Percentiles rank a stretch among this genome's conserved stretches.
Conservation (phyloP, 2,797 vertebrate genomes). For the Adrianichthys oophorus region DNA sequence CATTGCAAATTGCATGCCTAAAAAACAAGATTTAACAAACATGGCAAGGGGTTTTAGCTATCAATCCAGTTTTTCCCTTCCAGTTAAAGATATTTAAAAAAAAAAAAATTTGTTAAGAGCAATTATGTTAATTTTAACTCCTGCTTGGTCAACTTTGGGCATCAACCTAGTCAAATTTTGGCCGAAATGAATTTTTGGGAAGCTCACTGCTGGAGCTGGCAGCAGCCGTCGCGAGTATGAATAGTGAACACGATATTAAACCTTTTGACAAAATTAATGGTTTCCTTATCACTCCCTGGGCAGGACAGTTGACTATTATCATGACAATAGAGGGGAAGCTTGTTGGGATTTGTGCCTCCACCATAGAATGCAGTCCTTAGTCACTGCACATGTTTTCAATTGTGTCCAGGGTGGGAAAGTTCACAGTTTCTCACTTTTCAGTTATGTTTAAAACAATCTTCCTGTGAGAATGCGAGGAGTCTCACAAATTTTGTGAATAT, state of each 20-base stretch:
- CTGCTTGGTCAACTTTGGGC: not conserved
- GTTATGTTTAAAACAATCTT: no score
- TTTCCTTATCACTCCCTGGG: not conserved
- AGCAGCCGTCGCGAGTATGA: not conserved
- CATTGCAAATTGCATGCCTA: no score
- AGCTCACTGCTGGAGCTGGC: not conserved
- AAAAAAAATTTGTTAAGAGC: no score
- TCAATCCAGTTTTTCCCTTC: no score
- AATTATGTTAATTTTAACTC: not conserved
- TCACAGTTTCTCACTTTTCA: not conserved
- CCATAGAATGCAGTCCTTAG: not conserved
- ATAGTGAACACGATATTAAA: not conserved
- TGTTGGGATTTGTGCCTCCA: not conserved
- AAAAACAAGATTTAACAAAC: no score
- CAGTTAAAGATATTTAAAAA: no score
- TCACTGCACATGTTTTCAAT: not conserved
- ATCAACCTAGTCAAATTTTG: no score
- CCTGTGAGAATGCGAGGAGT: no score
- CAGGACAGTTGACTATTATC: not conserved
- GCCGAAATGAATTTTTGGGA: not conserved
- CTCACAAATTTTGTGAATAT: no score
- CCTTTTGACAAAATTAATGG: slow-evolving; percentile 2
- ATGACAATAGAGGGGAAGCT: not conserved
- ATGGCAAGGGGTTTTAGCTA: no score
- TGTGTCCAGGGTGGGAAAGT: not conserved